Percentiles rank a stretch among this genome's conserved stretches.
Conservation (phyloP, 2,888 invertebrate genomes). For the Tribolium freemani region DNA sequence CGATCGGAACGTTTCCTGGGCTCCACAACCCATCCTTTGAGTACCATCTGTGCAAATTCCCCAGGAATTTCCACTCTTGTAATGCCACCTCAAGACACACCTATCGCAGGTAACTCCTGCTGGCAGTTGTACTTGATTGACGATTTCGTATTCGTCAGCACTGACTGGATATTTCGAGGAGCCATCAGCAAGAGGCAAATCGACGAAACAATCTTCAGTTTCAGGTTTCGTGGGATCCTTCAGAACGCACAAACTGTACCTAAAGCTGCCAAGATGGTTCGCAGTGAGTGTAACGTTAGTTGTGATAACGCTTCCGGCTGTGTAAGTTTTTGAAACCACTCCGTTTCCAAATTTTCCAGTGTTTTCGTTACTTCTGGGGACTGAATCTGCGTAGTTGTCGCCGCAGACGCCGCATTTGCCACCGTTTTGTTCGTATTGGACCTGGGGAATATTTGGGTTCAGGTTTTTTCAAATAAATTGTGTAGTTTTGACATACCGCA, state of each 20-base stretch:
- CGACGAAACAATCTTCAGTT: conserved; percentile 69
- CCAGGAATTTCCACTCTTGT: conserved; percentile 65
- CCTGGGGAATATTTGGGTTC: conserved; percentile 35
- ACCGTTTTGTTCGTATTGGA: conserved; percentile 50
- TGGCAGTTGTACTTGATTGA: conserved; percentile 62
- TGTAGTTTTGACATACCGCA: conserved; percentile 55
- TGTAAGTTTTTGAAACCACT: conserved; percentile 63
- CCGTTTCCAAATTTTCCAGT: conserved; percentile 68
- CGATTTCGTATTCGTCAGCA: conserved; percentile 50
- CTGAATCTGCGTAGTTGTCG: conserved; percentile 61
- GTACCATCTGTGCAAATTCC: conserved; percentile 63
- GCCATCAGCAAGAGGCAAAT: conserved; percentile 55
- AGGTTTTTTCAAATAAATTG: neutral
- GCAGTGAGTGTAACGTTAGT: conserved; percentile 64
- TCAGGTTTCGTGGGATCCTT: conserved; percentile 64
- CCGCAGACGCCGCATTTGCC: conserved; percentile 66
- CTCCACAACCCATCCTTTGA: conserved; percentile 62
- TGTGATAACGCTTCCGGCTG: conserved; percentile 58
- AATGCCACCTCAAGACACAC: conserved; percentile 69
- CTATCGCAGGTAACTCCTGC: conserved; percentile 63
- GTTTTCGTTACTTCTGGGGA: conserved; percentile 67
- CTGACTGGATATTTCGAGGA: conserved; percentile 55
- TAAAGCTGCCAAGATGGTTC: conserved; percentile 64
- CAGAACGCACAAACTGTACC: conserved; percentile 68
- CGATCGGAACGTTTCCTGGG: conserved; percentile 65